These are phyloP conservation scores for Pluvianellus socialis DNA, from an alignment of 2,113 vertebrate genomes.

Conservation along the genomic window DNA sequence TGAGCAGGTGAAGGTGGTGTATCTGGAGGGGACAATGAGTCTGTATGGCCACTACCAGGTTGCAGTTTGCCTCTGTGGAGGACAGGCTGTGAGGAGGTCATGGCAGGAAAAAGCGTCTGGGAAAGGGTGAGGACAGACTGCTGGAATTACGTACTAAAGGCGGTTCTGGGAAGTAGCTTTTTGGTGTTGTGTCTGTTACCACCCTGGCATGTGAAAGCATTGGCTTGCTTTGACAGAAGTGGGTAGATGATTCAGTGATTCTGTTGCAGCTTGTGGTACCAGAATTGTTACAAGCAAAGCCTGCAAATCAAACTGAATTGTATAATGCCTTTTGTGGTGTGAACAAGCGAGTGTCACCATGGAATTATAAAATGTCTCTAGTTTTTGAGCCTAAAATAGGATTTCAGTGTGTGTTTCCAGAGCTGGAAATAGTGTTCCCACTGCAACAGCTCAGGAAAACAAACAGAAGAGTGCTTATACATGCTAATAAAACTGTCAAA, in stretches of 20 bases:
- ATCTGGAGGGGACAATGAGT: neutral
- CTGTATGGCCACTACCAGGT: too few relatives aligned
- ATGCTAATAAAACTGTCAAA: neutral
- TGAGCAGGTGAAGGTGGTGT: neutral
- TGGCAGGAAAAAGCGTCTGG: neutral
- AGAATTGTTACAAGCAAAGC: neutral
- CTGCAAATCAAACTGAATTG: neutral
- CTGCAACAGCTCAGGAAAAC: neutral
- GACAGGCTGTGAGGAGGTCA: neutral
- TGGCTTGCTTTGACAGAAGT: neutral
- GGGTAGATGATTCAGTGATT: neutral
- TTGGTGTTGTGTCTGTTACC: neutral
- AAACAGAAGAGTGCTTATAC: neutral
- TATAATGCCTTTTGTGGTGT: neutral
- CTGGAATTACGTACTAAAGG: neutral
- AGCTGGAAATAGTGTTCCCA: neutral
- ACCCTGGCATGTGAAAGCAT: neutral
- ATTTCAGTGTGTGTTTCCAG: neutral
- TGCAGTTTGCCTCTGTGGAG: neutral
- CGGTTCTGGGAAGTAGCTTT: neutral
- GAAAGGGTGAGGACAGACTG: neutral
- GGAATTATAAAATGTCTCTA: neutral
- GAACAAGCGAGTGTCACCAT: rapidly evolving
- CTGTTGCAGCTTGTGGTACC: neutral
- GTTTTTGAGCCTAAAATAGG: neutral